These are phyloP conservation scores for Zoanthus sociatus DNA, from an alignment of 92 coral and sea anemone species.

Conservation along the genomic window DNA sequence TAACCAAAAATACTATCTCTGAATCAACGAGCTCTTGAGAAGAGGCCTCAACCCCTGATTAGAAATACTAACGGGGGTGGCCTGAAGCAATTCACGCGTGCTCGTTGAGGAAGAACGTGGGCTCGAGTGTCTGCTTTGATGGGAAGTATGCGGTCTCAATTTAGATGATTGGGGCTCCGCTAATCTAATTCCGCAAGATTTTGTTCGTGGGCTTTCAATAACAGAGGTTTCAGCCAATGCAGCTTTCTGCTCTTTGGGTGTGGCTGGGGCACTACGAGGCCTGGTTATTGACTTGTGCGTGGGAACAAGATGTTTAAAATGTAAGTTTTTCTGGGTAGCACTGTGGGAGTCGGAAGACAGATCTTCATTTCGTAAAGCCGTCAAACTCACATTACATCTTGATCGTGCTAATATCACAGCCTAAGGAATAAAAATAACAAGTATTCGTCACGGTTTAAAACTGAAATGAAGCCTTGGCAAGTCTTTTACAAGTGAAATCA, in stretches of 20 bases:
- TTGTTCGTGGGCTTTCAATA: conserved; percentile 27
- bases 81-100: conserved; percentile 66
- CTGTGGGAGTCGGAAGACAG: conserved; percentile 1
- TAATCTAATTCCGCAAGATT: background rate
- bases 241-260: conserved; percentile 62
- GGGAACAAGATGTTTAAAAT: background rate
- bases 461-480: background rate
- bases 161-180: conserved; percentile 32
- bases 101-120: conserved; percentile 69
- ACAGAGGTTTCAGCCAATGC: conserved; percentile 66
- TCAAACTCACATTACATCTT: conserved; percentile 79
- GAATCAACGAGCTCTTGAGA: background rate
- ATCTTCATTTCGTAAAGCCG: conserved; percentile 74
- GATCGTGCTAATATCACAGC: conserved; percentile 82
- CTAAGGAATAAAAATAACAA: conserved; percentile 17
- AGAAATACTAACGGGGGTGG: conserved; percentile 77
- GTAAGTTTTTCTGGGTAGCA: background rate
- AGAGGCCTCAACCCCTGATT: conserved; percentile 71
- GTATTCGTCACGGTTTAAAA: background rate
- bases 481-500: background rate
- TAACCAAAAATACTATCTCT: background rate
- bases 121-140: conserved; percentile 61
- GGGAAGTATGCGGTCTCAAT: conserved; percentile 78
- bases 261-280: conserved; percentile 79
- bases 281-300: conserved; percentile 41